These are phyloP conservation scores for Aspiorhynchus laticeps DNA, from an alignment of 2,113 vertebrate genomes.

Conservation along the genomic window DNA sequence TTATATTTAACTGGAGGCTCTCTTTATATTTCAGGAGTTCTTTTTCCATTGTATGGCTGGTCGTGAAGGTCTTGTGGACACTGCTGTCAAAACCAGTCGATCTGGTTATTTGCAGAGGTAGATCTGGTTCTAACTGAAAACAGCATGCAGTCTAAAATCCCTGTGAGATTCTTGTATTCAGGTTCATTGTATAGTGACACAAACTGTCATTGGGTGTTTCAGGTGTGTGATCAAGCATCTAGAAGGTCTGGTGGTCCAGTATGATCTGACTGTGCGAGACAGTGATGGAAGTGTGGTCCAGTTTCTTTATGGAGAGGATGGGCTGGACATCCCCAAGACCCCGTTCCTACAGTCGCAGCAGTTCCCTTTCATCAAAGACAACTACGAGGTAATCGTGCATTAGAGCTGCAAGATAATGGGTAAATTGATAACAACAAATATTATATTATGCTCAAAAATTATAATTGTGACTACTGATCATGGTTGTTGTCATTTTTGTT, in stretches of 20 bases:
- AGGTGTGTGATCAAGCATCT: constrained; percentile 93
- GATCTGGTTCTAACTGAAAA: constrained; percentile 15
- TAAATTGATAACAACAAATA: too few relatives aligned
- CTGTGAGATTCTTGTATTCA: neutral
- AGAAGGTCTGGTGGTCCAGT: constrained; percentile 95
- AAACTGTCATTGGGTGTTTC: neutral
- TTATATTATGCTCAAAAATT: too few relatives aligned
- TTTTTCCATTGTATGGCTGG: constrained; percentile 99
- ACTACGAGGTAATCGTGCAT: constrained; percentile 82
- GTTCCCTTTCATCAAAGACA: constrained; percentile 92
- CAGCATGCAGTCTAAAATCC: neutral
- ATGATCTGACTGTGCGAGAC: constrained; percentile 93
- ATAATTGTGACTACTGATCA: too few relatives aligned
- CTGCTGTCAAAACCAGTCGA: constrained; percentile 95
- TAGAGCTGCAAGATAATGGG: neutral
- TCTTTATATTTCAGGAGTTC: constrained; percentile 82
- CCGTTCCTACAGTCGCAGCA: constrained; percentile 88
- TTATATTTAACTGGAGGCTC: neutral
- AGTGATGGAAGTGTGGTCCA: constrained; percentile 95
- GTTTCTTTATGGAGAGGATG: constrained; percentile 97
- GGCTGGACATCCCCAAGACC: constrained; percentile 93
- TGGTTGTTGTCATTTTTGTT: too few relatives aligned
- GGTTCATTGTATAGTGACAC: neutral
- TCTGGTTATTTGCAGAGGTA: constrained; percentile 97
- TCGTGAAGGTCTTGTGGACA: constrained; percentile 95